Conservation (phyloP, 1,140 invertebrate genomes). For the Pseudoatta argentina region DNA sequence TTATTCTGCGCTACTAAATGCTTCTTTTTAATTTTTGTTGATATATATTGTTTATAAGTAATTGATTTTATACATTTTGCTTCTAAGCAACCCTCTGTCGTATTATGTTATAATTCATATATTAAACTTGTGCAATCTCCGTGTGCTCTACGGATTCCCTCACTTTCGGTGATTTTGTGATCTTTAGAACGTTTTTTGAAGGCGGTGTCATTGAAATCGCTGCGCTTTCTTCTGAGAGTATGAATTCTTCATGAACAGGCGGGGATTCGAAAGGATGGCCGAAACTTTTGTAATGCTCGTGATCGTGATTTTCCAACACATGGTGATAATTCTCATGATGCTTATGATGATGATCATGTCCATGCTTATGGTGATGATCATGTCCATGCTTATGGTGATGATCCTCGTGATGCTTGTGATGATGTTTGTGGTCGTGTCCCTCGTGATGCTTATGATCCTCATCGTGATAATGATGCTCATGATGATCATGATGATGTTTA, state of each 20-base stretch:
- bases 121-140: constrained; percentile 23
- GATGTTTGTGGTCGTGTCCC: constrained; percentile 77
- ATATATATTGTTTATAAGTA: not conserved
- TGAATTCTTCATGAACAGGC: constrained; percentile 78
- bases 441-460: constrained; percentile 78
- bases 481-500: constrained; percentile 78
- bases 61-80: constrained; percentile 3
- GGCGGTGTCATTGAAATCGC: constrained; percentile 47
- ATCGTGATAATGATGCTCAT: constrained; percentile 77
- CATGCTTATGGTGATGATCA: constrained; percentile 70
- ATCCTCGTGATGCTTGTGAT: constrained; percentile 77
- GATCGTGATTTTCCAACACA: constrained; percentile 63
- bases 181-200: constrained; percentile 56
- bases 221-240: constrained; percentile 75
- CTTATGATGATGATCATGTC: constrained; percentile 74
- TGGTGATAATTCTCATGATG: constrained; percentile 70
- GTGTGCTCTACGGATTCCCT: not conserved
- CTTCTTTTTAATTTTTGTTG: not conserved
- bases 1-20: not conserved
- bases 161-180: constrained; percentile 50
- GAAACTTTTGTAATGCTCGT: constrained; percentile 71
- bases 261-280: constrained; percentile 77
- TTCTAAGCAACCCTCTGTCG: constrained; percentile 12
- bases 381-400: constrained; percentile 78
- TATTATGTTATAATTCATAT: not conserved